Conservation (phyloP, 2,113 vertebrate species). For the Malurus elegans region DNA sequence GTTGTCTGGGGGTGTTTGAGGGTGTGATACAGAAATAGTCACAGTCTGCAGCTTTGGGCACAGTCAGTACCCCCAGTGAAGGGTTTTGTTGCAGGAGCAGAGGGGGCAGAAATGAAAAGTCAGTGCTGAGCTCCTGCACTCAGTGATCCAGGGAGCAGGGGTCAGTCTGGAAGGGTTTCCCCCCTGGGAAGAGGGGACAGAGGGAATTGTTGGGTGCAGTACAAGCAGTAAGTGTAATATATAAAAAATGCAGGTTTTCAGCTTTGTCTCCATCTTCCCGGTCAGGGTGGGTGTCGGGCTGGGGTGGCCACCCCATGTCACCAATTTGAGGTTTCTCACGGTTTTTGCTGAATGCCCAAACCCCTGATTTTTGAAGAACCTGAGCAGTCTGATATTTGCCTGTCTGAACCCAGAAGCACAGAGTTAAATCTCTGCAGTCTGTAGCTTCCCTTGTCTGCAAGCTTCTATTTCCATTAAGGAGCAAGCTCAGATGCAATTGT, state of each 20-base stretch:
- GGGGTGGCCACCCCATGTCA: not conserved
- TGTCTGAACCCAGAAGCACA: not conserved
- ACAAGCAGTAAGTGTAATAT: not conserved
- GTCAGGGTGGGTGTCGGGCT: not conserved
- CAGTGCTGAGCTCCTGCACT: accelerated
- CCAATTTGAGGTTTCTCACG: not conserved
- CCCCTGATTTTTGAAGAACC: not conserved
- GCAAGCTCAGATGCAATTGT: conserved; percentile 6
- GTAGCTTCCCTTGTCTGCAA: not conserved
- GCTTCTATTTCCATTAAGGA: conserved; percentile 49
- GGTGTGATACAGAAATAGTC: not conserved
- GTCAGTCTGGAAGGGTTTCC: not conserved
- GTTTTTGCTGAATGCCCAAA: not conserved
- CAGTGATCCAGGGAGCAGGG: not conserved
- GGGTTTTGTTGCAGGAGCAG: not conserved
- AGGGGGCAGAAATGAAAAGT: not conserved
- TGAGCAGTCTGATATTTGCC: accelerated
- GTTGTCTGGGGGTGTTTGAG: not conserved
- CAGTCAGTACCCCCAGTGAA: not conserved
- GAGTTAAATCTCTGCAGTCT: conserved; percentile 37
- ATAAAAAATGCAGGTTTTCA: not conserved
- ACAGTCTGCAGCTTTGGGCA: not conserved
- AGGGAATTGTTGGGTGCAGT: not conserved
- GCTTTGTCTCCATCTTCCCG: not conserved
- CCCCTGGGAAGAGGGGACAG: accelerated